Evolutionary conservation across 1,140 invertebrate genomes (phyloP), one percentile per base, ranked within the genome.

Genomic region (Apis cerana): DNA sequence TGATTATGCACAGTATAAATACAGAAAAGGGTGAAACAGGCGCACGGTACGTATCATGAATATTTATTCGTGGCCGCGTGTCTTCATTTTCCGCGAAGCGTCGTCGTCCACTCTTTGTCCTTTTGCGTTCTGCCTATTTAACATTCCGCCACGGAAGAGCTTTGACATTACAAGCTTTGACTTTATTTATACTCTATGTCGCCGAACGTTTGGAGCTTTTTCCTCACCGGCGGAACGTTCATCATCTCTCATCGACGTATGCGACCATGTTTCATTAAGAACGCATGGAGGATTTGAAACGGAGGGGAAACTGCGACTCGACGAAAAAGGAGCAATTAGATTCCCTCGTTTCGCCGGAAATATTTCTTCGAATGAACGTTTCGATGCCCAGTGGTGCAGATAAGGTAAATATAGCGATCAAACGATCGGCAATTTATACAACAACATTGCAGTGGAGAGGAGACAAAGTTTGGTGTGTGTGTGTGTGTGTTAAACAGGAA

Each of bases 41-140:
- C 56, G 62, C 61, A 48, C 33, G 62, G 33, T 48, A 74, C 61
- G 75, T 76, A 76, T 76, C 75, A 65, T 65, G 75, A 76, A 76
- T 76, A 76, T 76, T 76, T 54, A 76, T 59, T n/a, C 56, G 19
- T 8, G 50, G 4, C 61, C 19, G 48, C 61, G 75, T 65, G 48
- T 76, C 61, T 65, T 54, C 71, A 62, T 75, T 75, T 75, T 75
- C 71, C 56, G 4, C 68, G 19, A 21, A 52, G 56, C 27, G 23
- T 43, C 56, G 56, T n/a, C 62, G 62, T 54, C 52, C 52, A 17
- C 52, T 54, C 48, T 23, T 52, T 52, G 59, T 33, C 50, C 43
- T 64, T 64, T 75, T 74, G 61, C 48, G 17, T 33, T 64, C 59
- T 17, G 19, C 74, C 13, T 52, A 50, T 76, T 76, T 56, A 33